phyloP scores from a whole-genome alignment of 2,888 invertebrate species.

The Tiliacea citrago region DNA sequence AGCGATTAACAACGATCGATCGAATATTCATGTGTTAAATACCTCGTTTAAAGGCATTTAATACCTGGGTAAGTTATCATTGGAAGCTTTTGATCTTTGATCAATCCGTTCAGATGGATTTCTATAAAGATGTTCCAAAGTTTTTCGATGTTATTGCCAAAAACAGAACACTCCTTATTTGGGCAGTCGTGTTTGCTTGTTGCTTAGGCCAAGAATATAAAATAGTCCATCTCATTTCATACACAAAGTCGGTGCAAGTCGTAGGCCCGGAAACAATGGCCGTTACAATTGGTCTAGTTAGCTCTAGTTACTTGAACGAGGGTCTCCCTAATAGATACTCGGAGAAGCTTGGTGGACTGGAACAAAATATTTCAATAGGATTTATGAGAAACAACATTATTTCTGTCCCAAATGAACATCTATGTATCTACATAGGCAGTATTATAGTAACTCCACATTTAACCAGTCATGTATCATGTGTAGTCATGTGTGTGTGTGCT shows the following conservation, averaged over 20 bases:
- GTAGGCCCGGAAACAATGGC: background rate
- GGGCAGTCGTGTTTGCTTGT: background rate
- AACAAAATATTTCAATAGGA: conserved; percentile 32
- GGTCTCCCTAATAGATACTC: conserved; percentile 18
- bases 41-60: background rate
- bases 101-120: background rate
- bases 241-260: background rate
- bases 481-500: no score
- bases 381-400: background rate
- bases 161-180: background rate
- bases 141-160: background rate
- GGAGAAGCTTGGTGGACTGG: background rate
- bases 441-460: background rate
- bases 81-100: background rate
- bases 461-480: background rate
- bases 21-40: background rate
- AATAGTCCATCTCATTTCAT: background rate
- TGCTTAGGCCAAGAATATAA: background rate
- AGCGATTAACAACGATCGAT: background rate
- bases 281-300: conserved; percentile 28
- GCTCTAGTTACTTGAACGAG: conserved; percentile 31
- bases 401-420: background rate
- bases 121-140: background rate
- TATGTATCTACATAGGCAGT: background rate
- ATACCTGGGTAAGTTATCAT: no score